Evolutionary conservation across 2,113 vertebrate species (phyloP).

Genomic region (Passer montanus): DNA sequence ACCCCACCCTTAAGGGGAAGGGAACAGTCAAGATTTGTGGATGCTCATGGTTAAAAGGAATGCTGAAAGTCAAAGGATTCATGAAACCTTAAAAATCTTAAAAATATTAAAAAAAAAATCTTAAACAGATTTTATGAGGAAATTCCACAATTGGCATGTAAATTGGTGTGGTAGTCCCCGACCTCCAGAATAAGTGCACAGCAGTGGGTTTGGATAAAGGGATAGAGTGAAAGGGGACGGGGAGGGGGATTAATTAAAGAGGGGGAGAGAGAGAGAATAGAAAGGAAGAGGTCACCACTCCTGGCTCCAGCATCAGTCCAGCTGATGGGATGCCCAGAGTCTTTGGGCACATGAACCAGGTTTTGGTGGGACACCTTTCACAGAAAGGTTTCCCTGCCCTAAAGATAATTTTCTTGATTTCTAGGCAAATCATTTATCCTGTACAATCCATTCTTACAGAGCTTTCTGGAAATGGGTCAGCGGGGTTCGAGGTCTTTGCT

Average conservation of each 20-base stretch:
- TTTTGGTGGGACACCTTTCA: too few relatives aligned
- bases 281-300: neutral
- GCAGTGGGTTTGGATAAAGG: neutral
- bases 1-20: neutral
- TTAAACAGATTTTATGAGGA: neutral
- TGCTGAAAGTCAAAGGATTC: neutral
- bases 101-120: neutral
- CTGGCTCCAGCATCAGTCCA: neutral
- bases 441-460: neutral
- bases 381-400: neutral
- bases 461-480: neutral
- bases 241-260: neutral
- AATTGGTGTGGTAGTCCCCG: neutral
- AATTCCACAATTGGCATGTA: accelerated
- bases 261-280: accelerated
- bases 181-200: too few relatives aligned
- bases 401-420: neutral
- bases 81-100: neutral
- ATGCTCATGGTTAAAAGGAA: neutral
- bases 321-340: neutral
- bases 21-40: accelerated
- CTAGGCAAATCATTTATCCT: neutral
- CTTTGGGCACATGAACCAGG: too few relatives aligned
- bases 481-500: neutral
- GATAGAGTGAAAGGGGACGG: neutral